Conservation (phyloP, 92 coral and sea anemone genomes). For the Parazoanthus atlanticus region DNA sequence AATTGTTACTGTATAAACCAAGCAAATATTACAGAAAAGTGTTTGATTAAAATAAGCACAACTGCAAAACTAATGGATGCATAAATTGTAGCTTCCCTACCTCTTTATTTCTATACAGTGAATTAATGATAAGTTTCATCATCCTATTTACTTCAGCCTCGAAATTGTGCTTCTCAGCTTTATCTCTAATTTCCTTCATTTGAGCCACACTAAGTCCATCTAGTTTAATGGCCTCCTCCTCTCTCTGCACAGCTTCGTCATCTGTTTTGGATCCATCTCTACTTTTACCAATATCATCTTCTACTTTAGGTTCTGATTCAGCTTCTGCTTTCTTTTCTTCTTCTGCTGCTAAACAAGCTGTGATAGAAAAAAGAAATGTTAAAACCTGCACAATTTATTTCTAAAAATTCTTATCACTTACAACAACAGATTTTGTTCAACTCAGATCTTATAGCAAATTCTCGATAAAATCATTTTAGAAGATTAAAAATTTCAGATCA, state of each 20-base stretch:
- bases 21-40: not conserved
- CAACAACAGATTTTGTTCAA: too few species aligned
- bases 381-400: not conserved
- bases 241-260: conserved; percentile 93
- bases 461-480: not conserved
- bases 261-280: conserved; percentile 98
- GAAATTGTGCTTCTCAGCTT: conserved; percentile 93
- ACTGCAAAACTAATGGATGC: not conserved
- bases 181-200: conserved; percentile 97
- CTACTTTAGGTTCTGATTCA: conserved; percentile 89
- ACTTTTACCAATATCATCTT: conserved; percentile 96
- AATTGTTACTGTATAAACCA: not conserved
- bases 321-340: conserved; percentile 83
- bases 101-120: conserved; percentile 98
- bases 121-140: conserved; percentile 99
- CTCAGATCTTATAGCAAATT: too few species aligned
- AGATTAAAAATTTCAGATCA: not conserved
- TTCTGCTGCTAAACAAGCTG: conserved; percentile 89
- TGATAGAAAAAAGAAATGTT: not conserved
- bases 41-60: not conserved
- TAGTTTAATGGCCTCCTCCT: conserved; percentile 95
- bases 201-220: conserved; percentile 99
- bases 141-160: conserved; percentile 99
- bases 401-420: too few species aligned
- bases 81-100: conserved; percentile 34